Evolutionary conservation across 2,113 vertebrate genomes (phyloP), one percentile per base, ranked within the genome.

Genomic region (Stercorarius parasiticus): DNA sequence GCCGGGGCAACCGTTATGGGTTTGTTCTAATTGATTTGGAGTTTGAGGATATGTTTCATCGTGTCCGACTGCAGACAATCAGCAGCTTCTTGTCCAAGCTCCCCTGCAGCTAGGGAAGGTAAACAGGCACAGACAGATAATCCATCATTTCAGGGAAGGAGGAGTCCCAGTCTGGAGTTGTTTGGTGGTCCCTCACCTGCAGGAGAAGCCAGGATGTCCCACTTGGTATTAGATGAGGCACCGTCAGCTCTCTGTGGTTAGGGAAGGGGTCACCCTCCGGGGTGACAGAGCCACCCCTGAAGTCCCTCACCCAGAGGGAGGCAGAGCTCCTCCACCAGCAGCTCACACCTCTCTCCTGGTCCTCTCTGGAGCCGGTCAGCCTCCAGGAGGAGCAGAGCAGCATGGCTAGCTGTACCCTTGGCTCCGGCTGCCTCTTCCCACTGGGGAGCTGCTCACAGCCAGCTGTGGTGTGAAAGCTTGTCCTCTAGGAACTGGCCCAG

Each of bases 401-500:
- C 2, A 6, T 30, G 53, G 47, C 18, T 27, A 32, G 81, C 74
- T 43, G 62, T 0, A 13, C 72, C 94, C 76, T 95, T 86, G 91
- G 86, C 90, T 91, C 65, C 0, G 1, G 52, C 72, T 7, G 43
- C 58, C 22, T 29, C 58, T 89, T 78, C 85, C 88, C 91, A 34
- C 36, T 0, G 2, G 79, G 92, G 90, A 92, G 70, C 66, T 36
- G 76, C 90, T 94, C 73, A 3, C 86, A 56, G 97, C 96, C 97
- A 95, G 95, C 86, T 86, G 81, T 19, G 74, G 86, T 93, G 92
- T 82, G 94, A 93, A 93, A 77, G 61, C 78, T 64, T 90, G 96
- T 97, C 90, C 84, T 97, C 96, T 95, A 97, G 97, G 97, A 97
- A 96, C 78, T 64, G 95, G 91, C 78, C 67, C 43, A 2, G 10